phyloP scores from a whole-genome alignment of 53 echinoderm and acorn worm species.

The Holothuria leucospilota region DNA sequence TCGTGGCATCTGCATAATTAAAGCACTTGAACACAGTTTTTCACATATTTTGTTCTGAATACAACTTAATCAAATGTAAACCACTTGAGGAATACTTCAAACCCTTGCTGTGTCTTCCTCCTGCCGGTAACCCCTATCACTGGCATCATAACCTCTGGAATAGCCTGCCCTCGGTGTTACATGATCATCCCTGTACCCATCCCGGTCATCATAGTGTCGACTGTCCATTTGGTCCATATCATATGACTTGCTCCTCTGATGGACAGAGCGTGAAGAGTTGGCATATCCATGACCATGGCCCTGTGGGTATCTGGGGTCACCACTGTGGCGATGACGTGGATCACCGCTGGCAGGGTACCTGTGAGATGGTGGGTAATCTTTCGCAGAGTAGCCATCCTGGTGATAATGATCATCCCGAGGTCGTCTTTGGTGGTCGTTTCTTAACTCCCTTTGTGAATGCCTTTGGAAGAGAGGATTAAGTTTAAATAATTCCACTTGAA shows the following conservation, averaged over 20 bases:
- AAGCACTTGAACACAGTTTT: too few relatives aligned
- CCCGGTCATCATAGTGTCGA: conserved; percentile 8
- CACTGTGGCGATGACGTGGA: conserved; percentile 13
- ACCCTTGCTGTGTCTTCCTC: conserved; percentile 27
- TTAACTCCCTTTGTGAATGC: not conserved
- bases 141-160: not conserved
- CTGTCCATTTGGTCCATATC: conserved; percentile 28
- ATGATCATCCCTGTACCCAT: conserved; percentile 27
- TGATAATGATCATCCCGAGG: conserved; percentile 11
- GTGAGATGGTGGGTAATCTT: not conserved
- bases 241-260: conserved; percentile 39
- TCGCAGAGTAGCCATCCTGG: not conserved
- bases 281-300: not conserved
- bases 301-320: conserved; percentile 30
- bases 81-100: not conserved
- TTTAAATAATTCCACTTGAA: not conserved
- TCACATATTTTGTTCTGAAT: too few relatives aligned
- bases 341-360: conserved; percentile 24
- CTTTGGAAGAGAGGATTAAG: not conserved
- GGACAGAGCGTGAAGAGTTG: not conserved
- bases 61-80: too few relatives aligned
- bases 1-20: too few relatives aligned
- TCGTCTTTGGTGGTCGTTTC: not conserved
- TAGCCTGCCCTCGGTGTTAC: conserved; percentile 28
- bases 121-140: not conserved